These are phyloP conservation scores for Caenorhabditis zanzibari DNA, from an alignment of 2,888 invertebrate species.

Conservation along the genomic window DNA sequence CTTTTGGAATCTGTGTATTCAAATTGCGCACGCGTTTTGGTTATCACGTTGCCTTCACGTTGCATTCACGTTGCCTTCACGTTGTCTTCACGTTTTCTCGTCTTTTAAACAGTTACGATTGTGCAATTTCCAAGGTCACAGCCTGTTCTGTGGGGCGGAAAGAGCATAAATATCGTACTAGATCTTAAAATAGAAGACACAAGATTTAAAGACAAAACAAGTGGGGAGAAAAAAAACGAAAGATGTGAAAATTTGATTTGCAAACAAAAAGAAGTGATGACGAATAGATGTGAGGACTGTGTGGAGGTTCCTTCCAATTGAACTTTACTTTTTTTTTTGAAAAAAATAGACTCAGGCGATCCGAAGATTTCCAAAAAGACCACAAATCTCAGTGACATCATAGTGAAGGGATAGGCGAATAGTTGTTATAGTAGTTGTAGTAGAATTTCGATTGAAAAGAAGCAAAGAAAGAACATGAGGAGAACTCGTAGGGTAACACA, in stretches of 20 bases:
- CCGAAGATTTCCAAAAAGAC: background rate
- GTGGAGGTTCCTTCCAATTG: constrained; percentile 1
- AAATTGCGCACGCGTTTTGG: too few relatives aligned
- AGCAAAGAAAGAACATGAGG: constrained; percentile 42
- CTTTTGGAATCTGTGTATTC: too few relatives aligned
- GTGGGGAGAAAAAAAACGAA: constrained; percentile 1
- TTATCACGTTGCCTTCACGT: too few relatives aligned
- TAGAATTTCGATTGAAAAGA: constrained; percentile 37
- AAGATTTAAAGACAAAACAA: constrained; percentile 25
- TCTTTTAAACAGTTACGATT: too few relatives aligned
- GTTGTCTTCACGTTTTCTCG: too few relatives aligned
- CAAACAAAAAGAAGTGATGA: constrained; percentile 27
- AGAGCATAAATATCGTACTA: too few relatives aligned
- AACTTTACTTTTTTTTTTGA: constrained; percentile 18
- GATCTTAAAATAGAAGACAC: constrained; percentile 35
- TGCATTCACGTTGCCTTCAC: too few relatives aligned
- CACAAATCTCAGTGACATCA: constrained; percentile 31
- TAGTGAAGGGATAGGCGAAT: background rate
- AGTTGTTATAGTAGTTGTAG: constrained; percentile 33
- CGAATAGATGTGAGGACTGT: constrained; percentile 3
- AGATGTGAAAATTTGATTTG: constrained; percentile 42
- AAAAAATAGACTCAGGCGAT: background rate
- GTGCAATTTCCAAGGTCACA: too few relatives aligned
- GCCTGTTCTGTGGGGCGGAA: too few relatives aligned
- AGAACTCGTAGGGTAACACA: constrained; percentile 29